Evolutionary conservation across 2,113 vertebrate genomes (phyloP).

Genomic region (Datnioides undecimradiatus): DNA sequence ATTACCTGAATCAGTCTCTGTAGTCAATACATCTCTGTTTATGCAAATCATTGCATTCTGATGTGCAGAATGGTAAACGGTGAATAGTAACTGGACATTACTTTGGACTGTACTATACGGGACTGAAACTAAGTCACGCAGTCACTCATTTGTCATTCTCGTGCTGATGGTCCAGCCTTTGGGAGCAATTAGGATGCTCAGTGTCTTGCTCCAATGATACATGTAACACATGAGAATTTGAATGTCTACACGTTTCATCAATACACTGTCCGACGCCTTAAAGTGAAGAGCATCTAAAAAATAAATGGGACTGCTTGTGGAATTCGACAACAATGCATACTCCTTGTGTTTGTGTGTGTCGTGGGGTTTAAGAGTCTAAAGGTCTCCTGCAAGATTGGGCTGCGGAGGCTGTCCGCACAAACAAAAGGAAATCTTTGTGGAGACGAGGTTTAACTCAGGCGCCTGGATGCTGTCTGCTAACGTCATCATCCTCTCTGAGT

Average conservation of each 20-base stretch:
- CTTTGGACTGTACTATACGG: too few relatives aligned
- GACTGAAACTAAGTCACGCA: too few relatives aligned
- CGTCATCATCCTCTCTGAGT: not conserved
- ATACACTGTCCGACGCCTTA: not conserved
- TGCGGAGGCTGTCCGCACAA: constrained; percentile 43
- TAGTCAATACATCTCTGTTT: not conserved
- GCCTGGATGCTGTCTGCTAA: constrained; percentile 30
- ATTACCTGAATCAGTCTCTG: not conserved
- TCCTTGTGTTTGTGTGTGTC: constrained; percentile 18
- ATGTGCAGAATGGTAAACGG: not conserved
- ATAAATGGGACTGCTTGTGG: not conserved
- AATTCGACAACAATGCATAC: not conserved
- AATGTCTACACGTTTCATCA: not conserved
- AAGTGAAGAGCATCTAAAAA: not conserved
- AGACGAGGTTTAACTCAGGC: constrained; percentile 33
- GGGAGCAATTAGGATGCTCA: too few relatives aligned
- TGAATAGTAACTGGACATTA: too few relatives aligned
- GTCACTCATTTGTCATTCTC: too few relatives aligned
- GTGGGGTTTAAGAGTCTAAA: not conserved
- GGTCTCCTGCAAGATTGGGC: not conserved
- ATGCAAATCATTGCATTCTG: not conserved
- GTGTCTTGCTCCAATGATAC: not conserved
- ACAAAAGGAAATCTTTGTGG: constrained; percentile 61
- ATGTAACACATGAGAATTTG: not conserved
- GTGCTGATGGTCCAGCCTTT: too few relatives aligned